Evolutionary conservation across 2,888 invertebrate genomes (phyloP), one percentile per base, ranked within the genome.

Genomic region (Allophyes oxyacanthae): DNA sequence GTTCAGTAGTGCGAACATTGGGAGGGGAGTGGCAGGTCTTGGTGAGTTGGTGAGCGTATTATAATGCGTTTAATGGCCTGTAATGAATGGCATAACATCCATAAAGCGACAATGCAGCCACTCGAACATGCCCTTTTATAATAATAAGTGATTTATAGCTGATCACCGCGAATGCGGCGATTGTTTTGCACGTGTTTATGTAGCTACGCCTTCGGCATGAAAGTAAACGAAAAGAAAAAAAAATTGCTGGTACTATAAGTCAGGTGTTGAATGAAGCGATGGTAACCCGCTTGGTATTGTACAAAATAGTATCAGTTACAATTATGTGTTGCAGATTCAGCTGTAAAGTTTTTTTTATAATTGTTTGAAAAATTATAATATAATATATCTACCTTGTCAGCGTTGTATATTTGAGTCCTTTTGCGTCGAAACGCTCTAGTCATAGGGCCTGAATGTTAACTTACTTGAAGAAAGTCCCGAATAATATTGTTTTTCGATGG

Each of bases 51-150:
- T 86, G 80, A 84, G 76, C 74, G 81, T 76, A 75, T 89, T 88
- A 93, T 93, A 94, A 92, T 91, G 86, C 89, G 88, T 90, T 93
- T 92, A 94, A 94, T 94, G 94, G 92, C 89, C 83, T 92, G 94
- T 92, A 94, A 93, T 93, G 93, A 92, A 94, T 92, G 87, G 91
- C 84, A 91, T 92, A 92, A 94, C 94, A 94, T 92, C 93, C 87
- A 94, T 94, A 92, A 93, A 90, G 85, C 85, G 85, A 94, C 94
- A 94, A 94, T 91, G 88, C 84, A 82, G 87, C 86, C 87, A 91
- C 93, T 92, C 90, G 90, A 92, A 92, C 85, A 86, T 84, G 90
- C 88, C 88, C 89, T 86, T 90, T 90, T 92, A 90, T 91, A 89
- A 88, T 90, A 92, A 88, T 86, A 81, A 80, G 81, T 94, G 93